phyloP scores from a whole-genome alignment of 2,113 vertebrate species.

The Buteo buteo region DNA sequence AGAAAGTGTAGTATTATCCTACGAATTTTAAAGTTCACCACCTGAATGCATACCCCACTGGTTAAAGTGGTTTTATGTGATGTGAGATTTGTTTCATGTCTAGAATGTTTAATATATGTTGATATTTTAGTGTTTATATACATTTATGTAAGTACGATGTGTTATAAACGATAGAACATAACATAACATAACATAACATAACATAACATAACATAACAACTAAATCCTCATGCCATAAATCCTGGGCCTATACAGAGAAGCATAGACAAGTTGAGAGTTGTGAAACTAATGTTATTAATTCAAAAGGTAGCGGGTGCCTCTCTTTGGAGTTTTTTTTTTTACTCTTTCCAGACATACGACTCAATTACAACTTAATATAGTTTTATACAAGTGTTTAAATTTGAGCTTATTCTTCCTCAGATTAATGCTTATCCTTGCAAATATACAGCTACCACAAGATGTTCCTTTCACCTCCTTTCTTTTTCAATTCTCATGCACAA shows the following conservation, averaged over 20 bases:
- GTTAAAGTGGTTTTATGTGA: neutral
- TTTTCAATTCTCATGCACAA: neutral
- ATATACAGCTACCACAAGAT: neutral
- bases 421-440: neutral
- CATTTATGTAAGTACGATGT: neutral
- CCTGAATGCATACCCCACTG: neutral
- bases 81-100: neutral
- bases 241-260: neutral
- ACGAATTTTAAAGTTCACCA: neutral
- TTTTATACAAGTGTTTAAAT: neutral
- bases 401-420: neutral
- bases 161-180: no score
- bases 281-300: neutral
- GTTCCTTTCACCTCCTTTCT: neutral
- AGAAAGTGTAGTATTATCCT: neutral
- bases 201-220: no score
- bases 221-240: neutral
- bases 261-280: neutral
- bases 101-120: neutral
- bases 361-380: neutral
- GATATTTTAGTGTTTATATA: neutral
- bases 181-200: no score
- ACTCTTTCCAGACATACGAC: neutral
- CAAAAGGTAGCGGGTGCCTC: fast-evolving
- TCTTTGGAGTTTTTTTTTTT: neutral